These are phyloP conservation scores for Acanthopagrus latus DNA, from an alignment of 2,797 vertebrate genomes.

Conservation along the genomic window DNA sequence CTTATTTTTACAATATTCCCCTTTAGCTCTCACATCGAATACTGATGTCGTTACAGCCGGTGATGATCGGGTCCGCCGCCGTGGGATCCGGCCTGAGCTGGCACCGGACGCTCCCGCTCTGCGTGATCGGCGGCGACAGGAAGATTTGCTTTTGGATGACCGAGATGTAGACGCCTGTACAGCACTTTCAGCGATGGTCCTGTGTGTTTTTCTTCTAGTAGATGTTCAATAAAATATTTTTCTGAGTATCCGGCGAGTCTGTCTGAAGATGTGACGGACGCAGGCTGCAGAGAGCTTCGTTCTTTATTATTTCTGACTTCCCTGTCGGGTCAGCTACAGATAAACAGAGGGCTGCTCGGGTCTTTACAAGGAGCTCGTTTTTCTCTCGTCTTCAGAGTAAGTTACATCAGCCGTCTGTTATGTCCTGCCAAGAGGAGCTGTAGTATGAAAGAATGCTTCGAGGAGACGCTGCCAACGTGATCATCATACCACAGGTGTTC, in stretches of 20 bases:
- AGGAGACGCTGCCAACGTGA: conserved; percentile 51
- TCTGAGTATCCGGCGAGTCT: conserved; percentile 59
- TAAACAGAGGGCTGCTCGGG: conserved; percentile 36
- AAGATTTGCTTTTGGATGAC: conserved; percentile 97
- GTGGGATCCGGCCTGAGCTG: conserved; percentile 96
- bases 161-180: conserved; percentile 88
- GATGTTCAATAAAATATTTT: conserved; percentile 80
- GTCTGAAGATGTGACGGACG: conserved; percentile 31
- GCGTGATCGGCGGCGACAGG: conserved; percentile 92
- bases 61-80: conserved; percentile 89
- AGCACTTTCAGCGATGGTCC: conserved; percentile 15
- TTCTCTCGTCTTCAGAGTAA: conserved; percentile 61
- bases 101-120: conserved; percentile 94
- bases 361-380: conserved; percentile 42
- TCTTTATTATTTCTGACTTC: conserved; percentile 52
- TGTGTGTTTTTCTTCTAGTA: conserved; percentile 55
- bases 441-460: conserved; percentile 66
- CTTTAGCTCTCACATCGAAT: conserved; percentile 10
- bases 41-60: conserved; percentile 85
- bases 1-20: neutral
- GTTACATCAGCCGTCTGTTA: conserved; percentile 68
- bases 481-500: conserved; percentile 65
- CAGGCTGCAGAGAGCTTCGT: conserved; percentile 29
- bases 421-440: conserved; percentile 72
- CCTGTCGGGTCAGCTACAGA: conserved; percentile 54